Percentiles rank a stretch among this genome's conserved stretches.
Conservation (phyloP, 2,888 invertebrate genomes). For the Thera britannica region DNA sequence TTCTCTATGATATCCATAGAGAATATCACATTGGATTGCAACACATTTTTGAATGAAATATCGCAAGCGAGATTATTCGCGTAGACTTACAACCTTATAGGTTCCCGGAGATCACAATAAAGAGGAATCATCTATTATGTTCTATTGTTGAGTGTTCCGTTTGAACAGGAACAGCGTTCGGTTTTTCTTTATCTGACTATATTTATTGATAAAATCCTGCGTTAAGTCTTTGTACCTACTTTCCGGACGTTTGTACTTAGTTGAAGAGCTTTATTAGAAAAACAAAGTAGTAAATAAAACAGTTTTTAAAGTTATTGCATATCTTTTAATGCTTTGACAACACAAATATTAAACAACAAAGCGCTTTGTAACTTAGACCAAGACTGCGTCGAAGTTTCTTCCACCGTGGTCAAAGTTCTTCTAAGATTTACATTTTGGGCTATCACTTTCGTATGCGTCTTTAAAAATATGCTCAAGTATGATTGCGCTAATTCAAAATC, state of each 20-base stretch:
- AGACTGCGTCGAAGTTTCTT: slow-evolving; percentile 83
- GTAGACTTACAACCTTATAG: slow-evolving; percentile 55
- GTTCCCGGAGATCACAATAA: slow-evolving; percentile 59
- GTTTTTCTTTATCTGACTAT: slow-evolving; percentile 45
- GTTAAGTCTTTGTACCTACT: slow-evolving; percentile 30
- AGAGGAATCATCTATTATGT: slow-evolving; percentile 64
- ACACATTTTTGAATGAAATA: slow-evolving; percentile 41
- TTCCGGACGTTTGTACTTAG: not conserved
- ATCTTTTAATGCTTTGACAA: slow-evolving; percentile 90
- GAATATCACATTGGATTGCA: slow-evolving; percentile 22
- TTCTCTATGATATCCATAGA: slow-evolving; percentile 8
- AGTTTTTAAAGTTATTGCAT: slow-evolving; percentile 60
- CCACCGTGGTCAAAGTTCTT: slow-evolving; percentile 82
- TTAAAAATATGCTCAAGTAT: slow-evolving; percentile 94
- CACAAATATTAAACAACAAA: slow-evolving; percentile 90
- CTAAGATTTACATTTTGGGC: slow-evolving; percentile 83
- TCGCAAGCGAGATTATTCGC: slow-evolving; percentile 51
- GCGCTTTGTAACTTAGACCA: slow-evolving; percentile 89
- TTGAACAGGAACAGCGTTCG: slow-evolving; percentile 43
- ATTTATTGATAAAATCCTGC: slow-evolving; percentile 41
- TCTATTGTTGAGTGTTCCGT: slow-evolving; percentile 58
- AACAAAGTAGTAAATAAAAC: slow-evolving; percentile 18
- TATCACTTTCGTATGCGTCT: slow-evolving; percentile 88
- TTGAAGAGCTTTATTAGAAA: not conserved
- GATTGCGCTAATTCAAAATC: slow-evolving; percentile 97